Evolutionary conservation across 2,113 vertebrate genomes (phyloP).

Genomic region (Phyllostomus discolor): DNA sequence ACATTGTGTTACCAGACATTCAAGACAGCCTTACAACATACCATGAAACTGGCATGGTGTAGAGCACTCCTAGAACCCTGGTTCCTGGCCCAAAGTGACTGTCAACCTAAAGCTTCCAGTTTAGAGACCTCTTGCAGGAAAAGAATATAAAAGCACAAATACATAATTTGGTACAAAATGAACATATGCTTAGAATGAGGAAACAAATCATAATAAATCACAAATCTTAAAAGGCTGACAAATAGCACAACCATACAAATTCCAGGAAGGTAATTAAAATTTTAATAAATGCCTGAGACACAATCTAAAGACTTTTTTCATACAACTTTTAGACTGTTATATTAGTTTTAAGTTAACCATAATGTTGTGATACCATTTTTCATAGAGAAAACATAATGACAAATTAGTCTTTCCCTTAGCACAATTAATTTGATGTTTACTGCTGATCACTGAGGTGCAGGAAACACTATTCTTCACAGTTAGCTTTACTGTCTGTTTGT

Average conservation of each 20-base stretch:
- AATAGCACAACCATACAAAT: not conserved
- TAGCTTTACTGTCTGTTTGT: not conserved
- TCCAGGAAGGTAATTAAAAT: not conserved
- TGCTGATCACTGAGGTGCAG: constrained; percentile 36
- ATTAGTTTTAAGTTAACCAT: not conserved
- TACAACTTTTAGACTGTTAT: not conserved
- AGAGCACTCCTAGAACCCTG: not conserved
- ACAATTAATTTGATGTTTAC: not conserved
- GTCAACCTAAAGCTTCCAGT: not conserved
- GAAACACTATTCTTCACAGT: not conserved
- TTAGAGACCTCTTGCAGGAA: not conserved
- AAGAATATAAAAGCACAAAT: not conserved
- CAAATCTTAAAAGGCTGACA: not conserved
- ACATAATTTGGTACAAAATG: not conserved
- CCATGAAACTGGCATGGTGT: not conserved
- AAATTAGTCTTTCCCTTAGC: not conserved
- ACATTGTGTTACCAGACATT: not conserved
- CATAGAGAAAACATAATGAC: not conserved
- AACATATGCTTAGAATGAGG: not conserved
- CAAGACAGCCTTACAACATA: not conserved
- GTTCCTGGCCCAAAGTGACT: not conserved
- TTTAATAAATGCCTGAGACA: not conserved
- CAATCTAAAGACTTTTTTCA: not conserved
- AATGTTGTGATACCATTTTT: constrained; percentile 13
- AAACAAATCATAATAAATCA: not conserved